Conservation (phyloP, 1,140 invertebrate species). For the Acyrthosiphon pisum region DNA sequence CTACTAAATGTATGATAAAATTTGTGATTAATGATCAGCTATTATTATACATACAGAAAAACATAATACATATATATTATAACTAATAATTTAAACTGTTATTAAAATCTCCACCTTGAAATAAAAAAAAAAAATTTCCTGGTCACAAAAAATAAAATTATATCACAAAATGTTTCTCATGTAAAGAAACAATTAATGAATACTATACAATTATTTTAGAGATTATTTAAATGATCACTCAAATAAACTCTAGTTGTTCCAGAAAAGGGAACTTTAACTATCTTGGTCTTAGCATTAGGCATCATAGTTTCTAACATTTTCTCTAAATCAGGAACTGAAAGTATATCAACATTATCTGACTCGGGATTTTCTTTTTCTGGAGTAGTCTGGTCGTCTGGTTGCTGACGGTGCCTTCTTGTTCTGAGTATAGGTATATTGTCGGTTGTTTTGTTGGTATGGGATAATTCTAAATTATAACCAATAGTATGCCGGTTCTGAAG, state of each 20-base stretch:
- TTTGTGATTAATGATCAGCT: not conserved
- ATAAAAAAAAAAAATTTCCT: not conserved
- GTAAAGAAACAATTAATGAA: not conserved
- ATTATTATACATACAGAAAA: slow-evolving; percentile 19
- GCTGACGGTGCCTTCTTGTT: slow-evolving; percentile 65
- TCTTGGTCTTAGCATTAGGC: slow-evolving; percentile 76
- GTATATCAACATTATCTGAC: slow-evolving; percentile 72
- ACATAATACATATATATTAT: not conserved
- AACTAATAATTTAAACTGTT: not conserved
- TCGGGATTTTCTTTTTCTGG: slow-evolving; percentile 61
- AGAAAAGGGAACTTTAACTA: slow-evolving; percentile 80
- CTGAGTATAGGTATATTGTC: slow-evolving; percentile 82
- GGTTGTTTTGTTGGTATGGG: slow-evolving; percentile 64
- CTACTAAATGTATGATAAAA: not conserved
- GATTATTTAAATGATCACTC: slow-evolving; percentile 68
- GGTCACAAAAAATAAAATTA: not conserved
- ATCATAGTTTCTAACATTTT: slow-evolving; percentile 70
- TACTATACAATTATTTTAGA: not conserved
- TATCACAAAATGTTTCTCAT: not conserved
- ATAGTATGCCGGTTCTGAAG: slow-evolving; percentile 65
- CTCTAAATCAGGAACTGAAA: slow-evolving; percentile 77
- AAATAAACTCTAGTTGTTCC: slow-evolving; percentile 71
- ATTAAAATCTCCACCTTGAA: not conserved
- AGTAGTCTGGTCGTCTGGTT: slow-evolving; percentile 45
- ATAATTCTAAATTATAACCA: slow-evolving; percentile 62